phyloP scores from a whole-genome alignment of 53 echinoderm and acorn worm species.

The Arbacia lixula region DNA sequence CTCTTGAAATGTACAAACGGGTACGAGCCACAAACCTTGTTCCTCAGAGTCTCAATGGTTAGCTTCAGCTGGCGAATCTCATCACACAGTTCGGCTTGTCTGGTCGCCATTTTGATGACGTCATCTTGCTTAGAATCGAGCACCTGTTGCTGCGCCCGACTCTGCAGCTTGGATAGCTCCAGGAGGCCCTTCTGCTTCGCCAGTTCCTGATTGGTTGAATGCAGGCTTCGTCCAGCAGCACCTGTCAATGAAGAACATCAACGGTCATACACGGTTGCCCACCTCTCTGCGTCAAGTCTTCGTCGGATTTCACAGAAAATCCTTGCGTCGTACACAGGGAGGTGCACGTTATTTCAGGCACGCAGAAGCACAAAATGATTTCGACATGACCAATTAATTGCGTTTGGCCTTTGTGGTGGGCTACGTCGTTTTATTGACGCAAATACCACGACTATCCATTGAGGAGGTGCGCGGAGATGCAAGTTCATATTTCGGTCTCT shows the following conservation, averaged over 20 bases:
- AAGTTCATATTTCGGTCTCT: too few relatives aligned
- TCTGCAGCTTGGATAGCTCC: conserved; percentile 31
- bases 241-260: not conserved
- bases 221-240: not conserved
- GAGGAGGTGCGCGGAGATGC: too few relatives aligned
- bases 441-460: too few relatives aligned
- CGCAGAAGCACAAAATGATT: too few relatives aligned
- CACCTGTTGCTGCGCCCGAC: conserved; percentile 31
- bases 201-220: not conserved
- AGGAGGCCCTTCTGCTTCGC: conserved; percentile 18
- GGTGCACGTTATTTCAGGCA: too few relatives aligned
- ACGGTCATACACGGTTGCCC: not conserved
- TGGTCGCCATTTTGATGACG: conserved; percentile 47
- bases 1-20: too few relatives aligned
- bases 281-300: not conserved
- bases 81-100: conserved; percentile 38
- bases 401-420: too few relatives aligned
- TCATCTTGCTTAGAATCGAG: conserved; percentile 38
- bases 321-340: too few relatives aligned
- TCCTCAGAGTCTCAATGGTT: conserved; percentile 25
- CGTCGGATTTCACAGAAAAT: too few relatives aligned
- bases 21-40: too few relatives aligned
- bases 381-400: too few relatives aligned
- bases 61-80: conserved; percentile 47
- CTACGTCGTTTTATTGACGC: too few relatives aligned